Evolutionary conservation across 2,797 vertebrate genomes (phyloP).

Genomic region (Yasuhikotakia modesta): DNA sequence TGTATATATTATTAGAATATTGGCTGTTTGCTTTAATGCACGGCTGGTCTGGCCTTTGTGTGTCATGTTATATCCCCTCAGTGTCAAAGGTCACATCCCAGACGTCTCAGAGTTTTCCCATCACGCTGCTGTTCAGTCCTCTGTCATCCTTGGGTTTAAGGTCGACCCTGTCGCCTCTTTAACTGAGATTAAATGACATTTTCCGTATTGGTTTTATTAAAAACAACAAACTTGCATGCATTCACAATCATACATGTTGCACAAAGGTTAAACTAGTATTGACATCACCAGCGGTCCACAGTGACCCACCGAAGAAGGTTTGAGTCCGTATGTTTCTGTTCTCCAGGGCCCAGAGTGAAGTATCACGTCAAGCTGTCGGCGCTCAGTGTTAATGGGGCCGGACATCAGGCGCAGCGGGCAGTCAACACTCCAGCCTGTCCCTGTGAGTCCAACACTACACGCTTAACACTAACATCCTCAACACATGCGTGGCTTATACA

Average conservation of each 20-base stretch:
- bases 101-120: constrained; percentile 77
- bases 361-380: constrained; percentile 93
- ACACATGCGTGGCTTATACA: too few relatives aligned
- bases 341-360: constrained; percentile 90
- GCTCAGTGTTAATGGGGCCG: constrained; percentile 86
- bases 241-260: too few relatives aligned
- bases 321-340: constrained; percentile 17
- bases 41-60: constrained; percentile 63
- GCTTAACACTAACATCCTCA: too few relatives aligned
- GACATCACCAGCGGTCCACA: too few relatives aligned
- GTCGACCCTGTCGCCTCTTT: too few relatives aligned
- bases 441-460: constrained; percentile 74
- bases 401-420: constrained; percentile 94
- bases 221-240: too few relatives aligned
- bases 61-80: constrained; percentile 60
- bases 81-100: constrained; percentile 75
- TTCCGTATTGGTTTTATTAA: too few relatives aligned
- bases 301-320: too few relatives aligned
- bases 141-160: constrained; percentile 70
- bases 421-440: constrained; percentile 92
- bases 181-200: too few relatives aligned
- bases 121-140: constrained; percentile 70
- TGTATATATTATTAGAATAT: too few relatives aligned
- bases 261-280: too few relatives aligned
- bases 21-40: constrained; percentile 64